A percentile compares a stretch with the other conserved stretches of the same genome.
These are phyloP conservation scores for Eubasilissa splendida DNA, from an alignment of 2,888 invertebrate species.

Conservation along the genomic window DNA sequence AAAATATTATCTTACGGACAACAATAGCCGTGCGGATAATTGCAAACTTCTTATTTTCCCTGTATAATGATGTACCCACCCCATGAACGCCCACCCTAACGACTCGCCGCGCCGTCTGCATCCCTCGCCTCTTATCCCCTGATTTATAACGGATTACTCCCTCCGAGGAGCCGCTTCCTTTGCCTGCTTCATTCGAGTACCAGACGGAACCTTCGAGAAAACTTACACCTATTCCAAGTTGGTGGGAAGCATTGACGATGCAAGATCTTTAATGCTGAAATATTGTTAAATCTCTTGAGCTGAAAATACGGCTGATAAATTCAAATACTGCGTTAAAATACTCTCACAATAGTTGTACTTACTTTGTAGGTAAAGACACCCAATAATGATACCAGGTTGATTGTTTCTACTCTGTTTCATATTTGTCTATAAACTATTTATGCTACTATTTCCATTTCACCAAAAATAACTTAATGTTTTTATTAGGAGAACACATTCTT, in stretches of 20 bases:
- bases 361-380: too few relatives aligned
- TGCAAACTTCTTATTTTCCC: too few relatives aligned
- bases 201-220: slow-evolving; percentile 3
- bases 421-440: too few relatives aligned
- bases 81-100: not conserved
- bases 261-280: slow-evolving; percentile 33
- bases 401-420: too few relatives aligned
- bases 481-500: too few relatives aligned
- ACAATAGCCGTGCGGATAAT: too few relatives aligned
- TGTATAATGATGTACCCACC: not conserved
- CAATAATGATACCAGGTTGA: too few relatives aligned
- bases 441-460: too few relatives aligned
- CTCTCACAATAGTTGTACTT: too few relatives aligned
- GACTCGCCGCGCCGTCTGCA: slow-evolving; percentile 10
- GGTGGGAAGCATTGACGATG: slow-evolving; percentile 21
- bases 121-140: slow-evolving; percentile 51
- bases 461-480: too few relatives aligned
- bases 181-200: slow-evolving; percentile 4
- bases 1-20: too few relatives aligned
- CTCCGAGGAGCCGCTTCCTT: slow-evolving; percentile 39
- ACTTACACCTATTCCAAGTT: not conserved
- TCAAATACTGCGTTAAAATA: too few relatives aligned
- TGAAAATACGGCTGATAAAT: slow-evolving; percentile 2
- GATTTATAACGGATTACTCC: slow-evolving; percentile 58
- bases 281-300: slow-evolving; percentile 25